Evolutionary conservation across 2,888 invertebrate genomes (phyloP).

Genomic region (Marasmarcha lunaedactyla): DNA sequence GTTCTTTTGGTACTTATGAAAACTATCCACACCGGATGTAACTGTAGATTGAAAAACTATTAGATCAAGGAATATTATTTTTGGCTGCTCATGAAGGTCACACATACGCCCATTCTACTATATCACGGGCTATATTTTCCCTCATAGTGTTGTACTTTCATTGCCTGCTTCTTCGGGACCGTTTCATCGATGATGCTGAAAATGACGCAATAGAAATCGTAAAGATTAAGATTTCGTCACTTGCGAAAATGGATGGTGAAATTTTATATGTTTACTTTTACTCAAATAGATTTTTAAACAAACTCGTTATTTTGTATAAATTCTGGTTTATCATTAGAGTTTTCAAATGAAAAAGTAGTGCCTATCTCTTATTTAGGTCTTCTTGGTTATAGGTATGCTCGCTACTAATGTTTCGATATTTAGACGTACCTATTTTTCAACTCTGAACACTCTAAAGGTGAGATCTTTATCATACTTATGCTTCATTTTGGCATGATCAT

Average conservation of each 20-base stretch:
- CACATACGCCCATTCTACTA: neutral
- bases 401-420: no score
- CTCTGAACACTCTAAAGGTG: no score
- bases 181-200: neutral
- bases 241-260: neutral
- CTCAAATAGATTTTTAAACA: no score
- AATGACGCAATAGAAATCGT: neutral
- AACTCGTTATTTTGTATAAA: no score
- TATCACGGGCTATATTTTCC: neutral
- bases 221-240: neutral
- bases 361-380: no score
- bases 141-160: neutral
- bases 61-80: neutral
- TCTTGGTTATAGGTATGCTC: no score
- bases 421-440: no score
- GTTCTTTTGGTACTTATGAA: no score
- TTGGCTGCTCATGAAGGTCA: neutral
- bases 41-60: neutral
- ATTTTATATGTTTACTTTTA: neutral
- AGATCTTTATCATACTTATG: no score
- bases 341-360: no score
- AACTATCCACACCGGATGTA: neutral
- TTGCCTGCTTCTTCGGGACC: neutral
- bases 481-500: no score
- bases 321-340: no score